A percentile compares a stretch with the other conserved stretches of the same genome.
Conservation (phyloP, 2,797 vertebrate species). For the Poecilia wingei region DNA sequence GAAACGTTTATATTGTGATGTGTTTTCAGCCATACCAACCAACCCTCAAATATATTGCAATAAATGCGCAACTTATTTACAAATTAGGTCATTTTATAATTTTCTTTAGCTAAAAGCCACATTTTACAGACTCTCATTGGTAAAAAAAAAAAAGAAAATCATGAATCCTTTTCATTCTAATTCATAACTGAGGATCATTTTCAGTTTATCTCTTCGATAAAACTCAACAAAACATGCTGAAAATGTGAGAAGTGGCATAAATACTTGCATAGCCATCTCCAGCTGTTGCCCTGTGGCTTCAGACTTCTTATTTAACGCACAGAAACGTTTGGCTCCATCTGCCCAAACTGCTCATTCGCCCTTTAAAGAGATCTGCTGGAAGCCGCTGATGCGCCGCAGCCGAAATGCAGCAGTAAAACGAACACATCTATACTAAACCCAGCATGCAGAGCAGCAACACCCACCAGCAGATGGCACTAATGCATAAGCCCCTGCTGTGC, state of each 20-base stretch:
- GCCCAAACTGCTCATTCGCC: conserved; percentile 26
- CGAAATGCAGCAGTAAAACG: conserved; percentile 16
- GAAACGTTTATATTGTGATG: neutral
- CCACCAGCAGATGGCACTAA: conserved; percentile 67
- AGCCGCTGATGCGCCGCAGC: conserved; percentile 25
- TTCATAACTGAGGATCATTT: neutral
- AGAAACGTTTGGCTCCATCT: neutral
- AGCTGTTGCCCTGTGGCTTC: conserved; percentile 5
- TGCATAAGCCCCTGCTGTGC: conserved; percentile 28
- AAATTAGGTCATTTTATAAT: neutral
- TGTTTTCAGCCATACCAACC: neutral
- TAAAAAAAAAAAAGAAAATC: neutral
- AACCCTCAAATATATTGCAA: neutral
- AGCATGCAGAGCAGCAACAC: neutral
- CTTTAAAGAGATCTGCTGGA: conserved; percentile 13
- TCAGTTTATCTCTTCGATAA: neutral
- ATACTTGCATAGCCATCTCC: neutral
- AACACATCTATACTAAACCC: neutral
- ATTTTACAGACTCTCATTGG: neutral
- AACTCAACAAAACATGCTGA: neutral
- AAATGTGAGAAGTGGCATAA: neutral
- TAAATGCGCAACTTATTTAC: neutral
- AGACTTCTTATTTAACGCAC: conserved; percentile 8
- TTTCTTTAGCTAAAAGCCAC: neutral
- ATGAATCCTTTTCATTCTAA: neutral